These are phyloP conservation scores for Zoroaster sp. DNA, from an alignment of 53 echinoderm and acorn worm species.

Conservation along the genomic window DNA sequence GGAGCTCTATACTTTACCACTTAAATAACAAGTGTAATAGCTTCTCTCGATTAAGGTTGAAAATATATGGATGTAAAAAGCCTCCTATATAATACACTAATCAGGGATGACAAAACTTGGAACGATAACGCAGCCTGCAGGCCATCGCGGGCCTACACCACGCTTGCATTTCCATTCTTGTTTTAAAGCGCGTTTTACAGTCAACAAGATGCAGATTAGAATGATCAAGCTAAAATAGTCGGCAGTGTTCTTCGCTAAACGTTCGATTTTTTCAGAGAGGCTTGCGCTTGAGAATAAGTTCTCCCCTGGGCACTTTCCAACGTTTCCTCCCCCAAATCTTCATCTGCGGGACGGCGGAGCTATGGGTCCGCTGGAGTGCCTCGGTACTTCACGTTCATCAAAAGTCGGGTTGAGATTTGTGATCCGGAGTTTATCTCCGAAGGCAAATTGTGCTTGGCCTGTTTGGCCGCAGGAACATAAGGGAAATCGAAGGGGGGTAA, in stretches of 20 bases:
- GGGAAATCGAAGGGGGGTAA: conserved; percentile 43
- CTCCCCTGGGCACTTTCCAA: conserved; percentile 48
- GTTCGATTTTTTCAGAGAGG: conserved; percentile 51
- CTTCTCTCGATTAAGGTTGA: conserved; percentile 8
- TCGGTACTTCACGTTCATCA: conserved; percentile 39
- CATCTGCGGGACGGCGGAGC: background rate
- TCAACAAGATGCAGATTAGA: conserved; percentile 9
- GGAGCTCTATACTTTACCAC: conserved; percentile 39
- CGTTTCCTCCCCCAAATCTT: conserved; percentile 26
- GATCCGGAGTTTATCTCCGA: conserved; percentile 50
- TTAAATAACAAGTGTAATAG: conserved; percentile 35
- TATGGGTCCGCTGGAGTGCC: background rate
- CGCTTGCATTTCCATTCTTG: background rate
- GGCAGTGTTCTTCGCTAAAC: background rate
- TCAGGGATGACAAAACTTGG: background rate
- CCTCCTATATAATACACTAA: background rate
- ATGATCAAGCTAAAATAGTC: conserved; percentile 23
- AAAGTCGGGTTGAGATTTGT: conserved; percentile 32
- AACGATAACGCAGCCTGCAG: background rate
- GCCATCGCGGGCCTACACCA: background rate
- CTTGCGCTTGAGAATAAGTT: conserved; percentile 57
- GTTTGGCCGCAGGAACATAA: background rate
- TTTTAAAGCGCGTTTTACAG: background rate
- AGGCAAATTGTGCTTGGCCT: conserved; percentile 31
- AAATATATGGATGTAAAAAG: background rate